Base-by-base conservation (phyloP, 2,888 invertebrate genomes). In the Heliconius hortense region DNA sequence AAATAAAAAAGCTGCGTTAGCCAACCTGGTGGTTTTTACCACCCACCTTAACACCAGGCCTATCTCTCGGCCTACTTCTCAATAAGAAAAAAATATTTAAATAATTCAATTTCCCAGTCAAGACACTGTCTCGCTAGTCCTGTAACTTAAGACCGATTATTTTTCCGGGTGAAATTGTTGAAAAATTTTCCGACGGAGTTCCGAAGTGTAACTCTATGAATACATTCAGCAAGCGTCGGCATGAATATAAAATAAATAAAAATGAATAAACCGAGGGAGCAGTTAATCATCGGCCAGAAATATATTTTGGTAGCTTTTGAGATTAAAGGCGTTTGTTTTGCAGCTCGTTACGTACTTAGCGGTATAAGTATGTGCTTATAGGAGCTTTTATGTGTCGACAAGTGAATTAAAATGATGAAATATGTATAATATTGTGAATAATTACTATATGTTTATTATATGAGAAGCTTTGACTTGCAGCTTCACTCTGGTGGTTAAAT, bases 181-280 rank as follows among this genome's bases (percentile, higher is more conserved):
- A 82, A 83, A 84, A 84, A 79, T 83, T 81, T 80, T 81, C 81
- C 82, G 81, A 80, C 81, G 77, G 83, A 87, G 82, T 86, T 87
- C 84, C 80, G 82, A 83, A 85, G 85, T 84, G 79, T 80, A 76
- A 82, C 84, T 85, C 86, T 82, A 90, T 91, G 92, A 92, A 92
- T 92, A 92, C 90, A 92, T 91, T 91, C 87, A 84, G 84, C 82
- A 83, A 84, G 84, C 88, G 86, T 81, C 84, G 87, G 83, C 85
- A 84, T 87, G 90, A 88, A 91, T 91, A 88, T 86, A 87, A 85
- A 89, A 91, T 90, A 90, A 89, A 91, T 89, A 90, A 89, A 90
- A 89, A 86, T 86, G 88, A 87, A 88, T 86, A 86, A 86, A 79
- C 80, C 79, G 79, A 80, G 80, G 83, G 83, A 82, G 81, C 82